Base-by-base conservation (phyloP, 2,797 vertebrate genomes). In the Myotis myotis region DNA sequence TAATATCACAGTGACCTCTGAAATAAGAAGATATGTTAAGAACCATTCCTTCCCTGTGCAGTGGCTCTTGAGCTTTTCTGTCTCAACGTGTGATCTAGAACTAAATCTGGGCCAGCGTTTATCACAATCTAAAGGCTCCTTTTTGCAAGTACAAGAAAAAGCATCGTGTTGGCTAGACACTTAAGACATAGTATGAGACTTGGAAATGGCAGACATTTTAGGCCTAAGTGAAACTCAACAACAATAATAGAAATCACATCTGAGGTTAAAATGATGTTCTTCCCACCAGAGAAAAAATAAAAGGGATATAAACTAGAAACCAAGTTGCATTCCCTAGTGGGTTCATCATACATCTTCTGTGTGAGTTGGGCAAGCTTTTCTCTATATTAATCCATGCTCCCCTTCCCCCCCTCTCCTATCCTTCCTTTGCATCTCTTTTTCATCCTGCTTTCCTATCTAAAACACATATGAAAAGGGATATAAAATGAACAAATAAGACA, bases 101-200 rank as follows among this genome's bases (percentile, higher is more conserved):
- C 41, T 76, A 81, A 96, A 83, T 71, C 20, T 89, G 47, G 41
- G 25, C 33, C 81, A 74, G 79, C 62, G 64, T 33, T 75, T 93
- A 79, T 86, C 55, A 76, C 57, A 20, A 38, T 60, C 51, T 87
- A 28, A 49, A 74, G 62, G 15, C 62, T 95, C n/a, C 16, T 33
- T 94, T 94, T 62, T 80, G 41, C 68, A 84, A 60, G 57, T 44
- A 62, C 36, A 47, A 83, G 17, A 82, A 55, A 55, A 19, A 95
- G 22, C 44, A 47, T 0, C 83, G 25, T 85, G 38, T 30, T 79
- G 22, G 44, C 41, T 68, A 93, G 49, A 66, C 12, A 41, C 49
- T 16, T 68, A 72, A 81, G 44, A 70, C 28, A 74, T 4, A 51
- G 66, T 38, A 23, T 55, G 51, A 86, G 3, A 91, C 72, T 66